Percentiles rank a stretch among this genome's conserved stretches.
phyloP scores from a whole-genome alignment of 2,797 vertebrate species.

The Micropoecilia bifurca region DNA sequence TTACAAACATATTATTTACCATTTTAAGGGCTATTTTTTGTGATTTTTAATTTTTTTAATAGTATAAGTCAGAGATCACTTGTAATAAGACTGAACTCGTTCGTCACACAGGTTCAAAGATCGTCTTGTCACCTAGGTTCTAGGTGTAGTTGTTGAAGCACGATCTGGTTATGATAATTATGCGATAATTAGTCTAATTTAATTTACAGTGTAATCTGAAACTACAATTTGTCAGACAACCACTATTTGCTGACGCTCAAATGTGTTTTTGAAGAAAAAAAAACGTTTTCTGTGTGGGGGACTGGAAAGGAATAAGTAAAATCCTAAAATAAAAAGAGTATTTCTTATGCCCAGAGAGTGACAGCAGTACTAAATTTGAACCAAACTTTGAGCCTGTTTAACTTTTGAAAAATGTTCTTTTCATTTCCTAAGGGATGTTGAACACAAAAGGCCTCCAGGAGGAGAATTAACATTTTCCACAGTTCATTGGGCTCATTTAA shows the following conservation, averaged over 20 bases:
- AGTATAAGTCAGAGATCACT: too few relatives aligned
- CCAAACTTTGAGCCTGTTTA: slow-evolving; percentile 55
- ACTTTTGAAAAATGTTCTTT: slow-evolving; percentile 63
- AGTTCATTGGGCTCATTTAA: slow-evolving; percentile 77
- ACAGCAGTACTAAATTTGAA: slow-evolving; percentile 55
- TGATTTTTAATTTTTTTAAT: too few relatives aligned
- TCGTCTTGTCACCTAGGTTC: not conserved
- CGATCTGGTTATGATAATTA: not conserved
- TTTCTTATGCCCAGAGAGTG: slow-evolving; percentile 34
- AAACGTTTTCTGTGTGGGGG: slow-evolving; percentile 2
- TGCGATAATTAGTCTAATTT: not conserved
- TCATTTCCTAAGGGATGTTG: slow-evolving; percentile 63
- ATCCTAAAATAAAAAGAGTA: slow-evolving; percentile 26
- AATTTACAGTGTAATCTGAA: not conserved
- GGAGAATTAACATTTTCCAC: slow-evolving; percentile 77
- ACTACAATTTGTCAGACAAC: not conserved
- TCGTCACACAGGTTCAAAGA: not conserved
- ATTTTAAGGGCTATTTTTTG: too few relatives aligned
- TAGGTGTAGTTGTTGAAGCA: not conserved
- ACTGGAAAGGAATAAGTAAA: slow-evolving; percentile 4
- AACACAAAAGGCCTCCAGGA: slow-evolving; percentile 72
- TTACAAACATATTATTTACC: too few relatives aligned
- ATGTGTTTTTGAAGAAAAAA: not conserved
- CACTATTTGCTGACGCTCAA: not conserved
- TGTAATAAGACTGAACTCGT: too few relatives aligned